Conservation (phyloP, 92 coral and sea anemone species). For the Parazoanthus atlanticus region DNA sequence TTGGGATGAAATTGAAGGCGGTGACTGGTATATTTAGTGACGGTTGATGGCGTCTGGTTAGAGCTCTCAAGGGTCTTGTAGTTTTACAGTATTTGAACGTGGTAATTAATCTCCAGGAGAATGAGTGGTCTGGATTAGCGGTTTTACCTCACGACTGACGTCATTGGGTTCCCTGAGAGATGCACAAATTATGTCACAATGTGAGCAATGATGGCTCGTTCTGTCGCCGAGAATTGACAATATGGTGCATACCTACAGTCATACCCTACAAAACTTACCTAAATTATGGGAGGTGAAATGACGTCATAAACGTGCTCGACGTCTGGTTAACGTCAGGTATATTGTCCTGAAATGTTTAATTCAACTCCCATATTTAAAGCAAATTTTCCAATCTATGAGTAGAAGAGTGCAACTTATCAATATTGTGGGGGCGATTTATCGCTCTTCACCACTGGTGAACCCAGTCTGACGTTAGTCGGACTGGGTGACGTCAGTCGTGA, state of each 20-base stretch:
- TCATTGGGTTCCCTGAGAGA: too few relatives aligned
- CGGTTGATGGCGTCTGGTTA: neutral
- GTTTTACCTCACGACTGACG: too few relatives aligned
- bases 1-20: neutral
- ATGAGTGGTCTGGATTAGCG: too few relatives aligned
- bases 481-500: neutral
- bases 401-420: neutral
- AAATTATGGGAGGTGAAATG: too few relatives aligned
- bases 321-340: neutral
- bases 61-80: neutral
- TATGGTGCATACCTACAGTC: too few relatives aligned
- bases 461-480: neutral
- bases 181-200: too few relatives aligned
- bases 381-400: neutral
- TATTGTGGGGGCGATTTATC: neutral
- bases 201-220: too few relatives aligned
- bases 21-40: neutral
- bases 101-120: too few relatives aligned
- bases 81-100: too few relatives aligned
- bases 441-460: too few relatives aligned
- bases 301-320: neutral
- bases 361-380: neutral
- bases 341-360: neutral
- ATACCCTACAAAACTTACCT: too few relatives aligned
- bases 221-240: too few relatives aligned